Conservation (phyloP, 2,113 vertebrate genomes). For the Anseranas semipalmata region DNA sequence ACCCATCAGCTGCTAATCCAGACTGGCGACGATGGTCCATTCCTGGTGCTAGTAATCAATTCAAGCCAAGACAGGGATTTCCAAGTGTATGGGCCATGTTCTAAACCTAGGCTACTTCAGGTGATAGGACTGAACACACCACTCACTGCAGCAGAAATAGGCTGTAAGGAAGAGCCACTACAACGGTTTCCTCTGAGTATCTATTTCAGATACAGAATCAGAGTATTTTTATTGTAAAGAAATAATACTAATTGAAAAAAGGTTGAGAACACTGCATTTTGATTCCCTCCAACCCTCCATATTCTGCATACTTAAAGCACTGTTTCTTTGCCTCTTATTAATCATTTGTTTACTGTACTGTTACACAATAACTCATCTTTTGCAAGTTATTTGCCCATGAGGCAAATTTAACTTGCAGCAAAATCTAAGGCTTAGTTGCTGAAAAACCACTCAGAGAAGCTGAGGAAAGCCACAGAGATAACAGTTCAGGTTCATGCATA, state of each 20-base stretch:
- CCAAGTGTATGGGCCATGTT: not conserved
- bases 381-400: not conserved
- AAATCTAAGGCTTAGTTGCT: not conserved
- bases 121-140: not conserved
- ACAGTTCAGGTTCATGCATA: not conserved
- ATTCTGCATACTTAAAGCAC: not conserved
- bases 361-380: not conserved
- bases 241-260: not conserved
- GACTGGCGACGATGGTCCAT: not conserved
- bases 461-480: not conserved
- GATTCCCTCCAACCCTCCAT: not conserved
- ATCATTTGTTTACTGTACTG: not conserved
- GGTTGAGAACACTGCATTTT: not conserved
- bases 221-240: not conserved
- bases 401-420: not conserved
- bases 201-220: not conserved
- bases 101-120: not conserved
- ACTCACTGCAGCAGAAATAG: not conserved
- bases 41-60: not conserved
- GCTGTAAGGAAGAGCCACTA: not conserved
- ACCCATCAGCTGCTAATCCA: not conserved
- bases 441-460: not conserved
- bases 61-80: not conserved
- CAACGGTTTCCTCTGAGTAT: not conserved
- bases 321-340: not conserved